Evolutionary conservation across 2,888 invertebrate genomes (phyloP), one percentile per base, ranked within the genome.

Genomic region (Helleia helle): DNA sequence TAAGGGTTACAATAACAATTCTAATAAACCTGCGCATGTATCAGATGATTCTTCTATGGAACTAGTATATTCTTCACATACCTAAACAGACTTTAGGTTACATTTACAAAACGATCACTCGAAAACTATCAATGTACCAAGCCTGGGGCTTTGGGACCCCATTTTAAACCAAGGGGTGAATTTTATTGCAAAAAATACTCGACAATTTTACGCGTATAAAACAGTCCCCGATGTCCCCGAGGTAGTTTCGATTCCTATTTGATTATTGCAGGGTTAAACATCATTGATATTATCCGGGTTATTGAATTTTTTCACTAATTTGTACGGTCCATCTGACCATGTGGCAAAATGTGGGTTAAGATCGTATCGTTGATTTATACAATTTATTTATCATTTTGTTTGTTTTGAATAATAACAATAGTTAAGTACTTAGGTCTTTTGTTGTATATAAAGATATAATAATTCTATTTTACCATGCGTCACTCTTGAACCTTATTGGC

Each of bases 251-350:
- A 79, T 76, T 70, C 73, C 63, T 66, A 71, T 74, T 69, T 80
- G 79, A 84, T 84, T 81, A 83, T 76, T 80, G 79, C 79, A 81
- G 83, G 84, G 84, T 84, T 83, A 84, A 83, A 76, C 70, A 76
- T 76, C 81, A 83, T 80, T 81, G 83, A 81, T 84, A 84, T 80
- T 72, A 71, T 71, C 74, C 72, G 72, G 72, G 74, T 72, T 71
- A 79, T 79, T 71, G 65, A 71, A 71, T 75, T 71, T 76, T 71
- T 68, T 65, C 67, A 74, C 70, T 79, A 81, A 83, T 83, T 83
- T 80, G 74, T 76, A 65, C 70, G 66, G 67, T 58, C 62, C 69
- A 65, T 62, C 66, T 67, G 67, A 67, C 59, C 52, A n/a, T n/a
- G n/a, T n/a, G 59, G 69, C 69, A 68, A 62, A n/a, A n/a, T n/a